Evolutionary conservation across 1,140 invertebrate species (phyloP).

Genomic region (Drosophila parabipectinata): DNA sequence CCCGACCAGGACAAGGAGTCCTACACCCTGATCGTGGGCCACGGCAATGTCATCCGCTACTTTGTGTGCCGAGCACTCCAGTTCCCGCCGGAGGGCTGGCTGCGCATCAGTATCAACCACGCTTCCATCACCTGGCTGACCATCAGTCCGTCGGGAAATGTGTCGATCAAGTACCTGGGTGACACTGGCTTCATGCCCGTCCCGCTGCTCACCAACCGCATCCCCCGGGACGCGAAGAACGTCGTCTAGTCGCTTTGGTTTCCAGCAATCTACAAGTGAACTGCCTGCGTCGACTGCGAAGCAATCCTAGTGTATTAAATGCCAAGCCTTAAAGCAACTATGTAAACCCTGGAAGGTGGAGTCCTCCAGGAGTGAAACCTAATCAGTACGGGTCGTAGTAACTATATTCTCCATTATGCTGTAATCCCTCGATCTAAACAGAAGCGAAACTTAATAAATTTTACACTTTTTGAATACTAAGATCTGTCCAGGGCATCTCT

Average conservation of each 20-base stretch:
- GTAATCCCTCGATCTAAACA: too few species aligned
- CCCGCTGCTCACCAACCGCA: constrained; percentile 66
- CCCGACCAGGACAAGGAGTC: constrained; percentile 92
- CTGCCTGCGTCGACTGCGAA: constrained; percentile 1
- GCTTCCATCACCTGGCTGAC: constrained; percentile 96
- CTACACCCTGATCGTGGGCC: constrained; percentile 97
- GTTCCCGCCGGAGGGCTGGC: constrained; percentile 98
- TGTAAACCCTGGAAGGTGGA: neutral
- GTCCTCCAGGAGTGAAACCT: neutral
- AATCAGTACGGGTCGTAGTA: too few species aligned
- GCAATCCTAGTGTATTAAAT: constrained; percentile 32
- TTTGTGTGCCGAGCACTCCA: constrained; percentile 99
- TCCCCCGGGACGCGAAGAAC: constrained; percentile 73
- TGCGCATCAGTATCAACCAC: constrained; percentile 95
- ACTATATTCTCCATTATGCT: too few species aligned
- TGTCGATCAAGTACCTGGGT: constrained; percentile 91
- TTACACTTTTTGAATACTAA: neutral
- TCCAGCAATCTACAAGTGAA: neutral
- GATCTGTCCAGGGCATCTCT: too few species aligned
- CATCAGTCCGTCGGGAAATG: constrained; percentile 94
- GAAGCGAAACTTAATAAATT: neutral
- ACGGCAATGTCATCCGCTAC: constrained; percentile 99
- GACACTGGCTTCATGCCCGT: constrained; percentile 95
- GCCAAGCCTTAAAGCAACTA: constrained; percentile 30
- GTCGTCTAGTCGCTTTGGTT: constrained; percentile 54